Percentiles rank a stretch among this genome's conserved stretches.
These are phyloP conservation scores for Typhlichthys subterraneus DNA, from an alignment of 2,797 vertebrate species.

Conservation along the genomic window DNA sequence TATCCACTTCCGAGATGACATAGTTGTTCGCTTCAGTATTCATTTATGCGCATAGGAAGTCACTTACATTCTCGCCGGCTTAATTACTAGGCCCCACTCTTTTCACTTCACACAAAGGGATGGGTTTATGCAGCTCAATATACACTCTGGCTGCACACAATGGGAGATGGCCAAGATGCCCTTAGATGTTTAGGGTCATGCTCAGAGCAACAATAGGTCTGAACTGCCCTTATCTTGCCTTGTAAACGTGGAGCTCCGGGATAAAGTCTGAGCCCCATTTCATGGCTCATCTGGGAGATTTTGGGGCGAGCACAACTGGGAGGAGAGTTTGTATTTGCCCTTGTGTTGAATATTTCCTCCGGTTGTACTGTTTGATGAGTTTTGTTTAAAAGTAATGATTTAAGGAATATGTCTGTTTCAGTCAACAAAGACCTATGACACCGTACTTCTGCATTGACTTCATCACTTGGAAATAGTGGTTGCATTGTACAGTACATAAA, in stretches of 20 bases:
- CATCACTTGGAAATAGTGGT: too few species aligned
- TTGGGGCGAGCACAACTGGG: slow-evolving; percentile 41
- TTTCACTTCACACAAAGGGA: slow-evolving; percentile 59
- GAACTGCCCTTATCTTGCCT: slow-evolving; percentile 69
- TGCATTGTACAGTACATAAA: too few species aligned
- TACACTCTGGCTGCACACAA: slow-evolving; percentile 53
- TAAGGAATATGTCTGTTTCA: too few species aligned
- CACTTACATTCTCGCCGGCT: slow-evolving; percentile 64
- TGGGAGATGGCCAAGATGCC: slow-evolving; percentile 69
- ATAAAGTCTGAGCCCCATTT: slow-evolving; percentile 56
- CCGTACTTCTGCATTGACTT: too few species aligned
- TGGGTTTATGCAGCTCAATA: slow-evolving; percentile 51
- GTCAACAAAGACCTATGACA: too few species aligned
- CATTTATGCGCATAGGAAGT: slow-evolving; percentile 72
- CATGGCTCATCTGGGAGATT: slow-evolving; percentile 57
- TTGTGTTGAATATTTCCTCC: too few species aligned
- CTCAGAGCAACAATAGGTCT: slow-evolving; percentile 63
- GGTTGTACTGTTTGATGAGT: too few species aligned
- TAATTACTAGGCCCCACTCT: slow-evolving; percentile 67
- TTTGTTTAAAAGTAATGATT: too few species aligned
- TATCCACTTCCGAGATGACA: slow-evolving; percentile 76
- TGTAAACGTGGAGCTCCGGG: slow-evolving; percentile 67
- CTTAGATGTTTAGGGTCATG: slow-evolving; percentile 68
- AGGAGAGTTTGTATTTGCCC: slow-evolving; percentile 27
- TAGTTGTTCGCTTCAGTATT: slow-evolving; percentile 64